Conservation (phyloP, 2,113 vertebrate species). For the Formicarius rufipectus region DNA sequence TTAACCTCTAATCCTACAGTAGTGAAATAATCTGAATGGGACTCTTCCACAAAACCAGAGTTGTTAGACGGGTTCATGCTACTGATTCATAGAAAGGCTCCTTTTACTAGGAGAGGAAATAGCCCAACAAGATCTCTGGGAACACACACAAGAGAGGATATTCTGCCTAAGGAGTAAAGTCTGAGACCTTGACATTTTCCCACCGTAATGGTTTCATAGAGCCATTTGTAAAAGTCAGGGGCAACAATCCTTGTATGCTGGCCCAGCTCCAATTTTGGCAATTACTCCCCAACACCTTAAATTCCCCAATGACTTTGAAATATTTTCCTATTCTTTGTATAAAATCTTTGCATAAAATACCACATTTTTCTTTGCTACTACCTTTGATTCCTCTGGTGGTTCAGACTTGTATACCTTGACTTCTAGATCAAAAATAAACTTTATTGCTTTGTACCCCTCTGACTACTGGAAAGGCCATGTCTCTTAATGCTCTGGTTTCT, state of each 20-base stretch:
- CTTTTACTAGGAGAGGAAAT: background rate
- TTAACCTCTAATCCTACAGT: background rate
- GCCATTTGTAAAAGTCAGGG: background rate
- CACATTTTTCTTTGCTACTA: background rate
- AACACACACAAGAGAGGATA: background rate
- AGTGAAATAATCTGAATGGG: background rate
- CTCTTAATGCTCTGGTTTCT: background rate
- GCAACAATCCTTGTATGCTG: background rate
- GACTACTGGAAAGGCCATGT: background rate
- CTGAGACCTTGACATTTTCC: background rate
- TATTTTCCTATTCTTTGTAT: background rate
- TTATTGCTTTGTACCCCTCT: background rate
- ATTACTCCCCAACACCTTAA: background rate
- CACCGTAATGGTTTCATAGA: slow-evolving; percentile 36
- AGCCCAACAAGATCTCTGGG: background rate
- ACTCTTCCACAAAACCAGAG: background rate
- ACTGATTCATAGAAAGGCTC: background rate
- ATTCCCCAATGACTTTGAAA: background rate
- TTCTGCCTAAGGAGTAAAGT: background rate
- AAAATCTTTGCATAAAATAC: background rate
- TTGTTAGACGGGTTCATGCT: background rate
- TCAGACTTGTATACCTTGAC: background rate
- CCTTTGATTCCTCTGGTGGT: background rate
- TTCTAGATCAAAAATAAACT: background rate
- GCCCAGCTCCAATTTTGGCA: background rate